Evolutionary conservation across 2,888 invertebrate species (phyloP), one percentile per base, ranked within the genome.

Genomic region (Xanthorhoe designata): DNA sequence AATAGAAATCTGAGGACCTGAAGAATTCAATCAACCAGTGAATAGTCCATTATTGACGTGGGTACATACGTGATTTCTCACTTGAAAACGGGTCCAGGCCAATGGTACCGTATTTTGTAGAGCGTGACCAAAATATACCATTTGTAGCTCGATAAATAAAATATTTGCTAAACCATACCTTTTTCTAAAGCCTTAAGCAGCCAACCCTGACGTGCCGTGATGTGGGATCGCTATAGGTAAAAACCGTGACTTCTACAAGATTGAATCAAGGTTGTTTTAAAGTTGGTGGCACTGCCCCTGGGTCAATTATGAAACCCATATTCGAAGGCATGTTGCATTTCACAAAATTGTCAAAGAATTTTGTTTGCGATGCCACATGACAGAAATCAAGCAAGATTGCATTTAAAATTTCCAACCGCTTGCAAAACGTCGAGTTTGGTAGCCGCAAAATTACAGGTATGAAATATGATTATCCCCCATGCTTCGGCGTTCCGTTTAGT

Each of bases 381-480:
- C 17, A 47, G 47, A 47, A 15, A 47, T 47, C 17, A 47, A 47
- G 15, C 47, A 47, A 75, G 68, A 71, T 74, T 68, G 70, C 60
- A 65, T 71, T 73, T 70, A 61, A 74, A 72, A 73, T 67, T n/a
- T 64, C 65, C 60, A 66, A 67, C 61, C 55, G 38, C 54, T 56
- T 63, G 61, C 62, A 53, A 72, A 51, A 55, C 32, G 52, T 45
- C 47, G 47, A 7, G 15, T 17, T 47, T 17, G n/a, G 42, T 42
- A 15, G 15, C 17, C 47, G 47, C 15, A 47, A 47, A 45, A 47
- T 47, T 53, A 53, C 32, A 47, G 47, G 47, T 47, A 47, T 47
- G 47, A 17, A 47, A 47, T 17, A 47, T 47, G 17, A 47, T 47
- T 47, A 17, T 47, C 7, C 38, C 7, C 47, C 47, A 47, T 17